Conservation (phyloP, 2,888 invertebrate genomes). For the Nephrotoma guestfalica region DNA sequence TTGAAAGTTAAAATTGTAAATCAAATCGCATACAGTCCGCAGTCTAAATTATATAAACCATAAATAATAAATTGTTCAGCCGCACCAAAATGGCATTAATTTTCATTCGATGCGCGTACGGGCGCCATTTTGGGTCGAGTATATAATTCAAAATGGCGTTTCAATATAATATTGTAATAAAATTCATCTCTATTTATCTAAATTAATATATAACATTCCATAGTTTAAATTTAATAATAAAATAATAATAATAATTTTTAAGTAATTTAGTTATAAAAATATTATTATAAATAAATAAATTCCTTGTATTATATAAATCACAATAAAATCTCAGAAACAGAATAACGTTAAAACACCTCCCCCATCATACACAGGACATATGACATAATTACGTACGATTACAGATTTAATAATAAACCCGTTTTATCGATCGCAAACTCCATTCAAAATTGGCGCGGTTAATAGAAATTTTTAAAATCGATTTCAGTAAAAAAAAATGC, state of each 20-base stretch:
- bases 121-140: background rate
- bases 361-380: background rate
- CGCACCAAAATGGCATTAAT: background rate
- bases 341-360: too few species aligned
- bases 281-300: background rate
- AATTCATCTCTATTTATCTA: too few species aligned
- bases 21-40: background rate
- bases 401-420: background rate
- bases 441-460: background rate
- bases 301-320: background rate
- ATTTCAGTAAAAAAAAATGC: too few species aligned
- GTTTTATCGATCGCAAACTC: background rate
- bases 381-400: background rate
- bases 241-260: background rate
- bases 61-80: background rate
- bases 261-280: background rate
- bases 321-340: background rate
- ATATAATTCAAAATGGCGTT: background rate
- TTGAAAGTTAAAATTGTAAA: background rate
- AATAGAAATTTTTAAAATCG: too few species aligned
- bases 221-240: background rate
- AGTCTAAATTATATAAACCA: background rate
- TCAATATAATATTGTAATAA: too few species aligned
- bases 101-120: background rate
- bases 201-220: background rate